Base-by-base conservation (phyloP, 2,888 invertebrate genomes). In the Punctoribates punctum region DNA sequence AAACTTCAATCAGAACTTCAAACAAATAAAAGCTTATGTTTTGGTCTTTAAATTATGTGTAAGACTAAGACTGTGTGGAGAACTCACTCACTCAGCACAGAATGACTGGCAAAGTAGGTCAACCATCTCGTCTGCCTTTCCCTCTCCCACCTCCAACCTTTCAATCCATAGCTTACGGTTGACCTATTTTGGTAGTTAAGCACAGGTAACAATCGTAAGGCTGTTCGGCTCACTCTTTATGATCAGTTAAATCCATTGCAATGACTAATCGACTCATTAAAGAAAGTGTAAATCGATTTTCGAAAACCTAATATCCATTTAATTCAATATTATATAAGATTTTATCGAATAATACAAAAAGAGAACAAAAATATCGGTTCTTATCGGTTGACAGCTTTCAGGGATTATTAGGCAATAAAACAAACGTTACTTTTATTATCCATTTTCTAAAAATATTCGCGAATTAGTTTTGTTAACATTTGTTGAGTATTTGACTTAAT, bases 91-190 rank as follows among this genome's bases (percentile, higher is more conserved):
- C 62, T 34, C 27, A 25, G 34, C 17, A 29, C 62, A 62, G 54
- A 34, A 17, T 17, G 29, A 34, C 62, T 62, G 9, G 1, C n/a
- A 38, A 70, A 70, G 38, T 70, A 70, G 70, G 70, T 70, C 70
- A 70, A 42, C 70, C 70, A 70, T 70, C 70, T 42, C 70, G 38
- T 70, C 17, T 70, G n/a, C 42, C 70, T 42, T 29, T 62, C 23
- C 54, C 62, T 29, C 60, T 25, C 62, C 62, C 29, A 62, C 62
- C 17, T 29, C 62, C 62, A 27, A 29, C 70, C 23, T 42, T 42
- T 42, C 42, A 70, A 38, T n/a, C 70, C 42, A 70, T 70, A 70
- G 38, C 70, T 20, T 42, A 70, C 38, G 42, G 70, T n/a, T 70
- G 70, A 70, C 70, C 46, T 70, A 42, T 70, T 70, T 57, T 70